Evolutionary conservation across 2,888 invertebrate genomes (phyloP).

Genomic region (Caenorhabditis sp.): DNA sequence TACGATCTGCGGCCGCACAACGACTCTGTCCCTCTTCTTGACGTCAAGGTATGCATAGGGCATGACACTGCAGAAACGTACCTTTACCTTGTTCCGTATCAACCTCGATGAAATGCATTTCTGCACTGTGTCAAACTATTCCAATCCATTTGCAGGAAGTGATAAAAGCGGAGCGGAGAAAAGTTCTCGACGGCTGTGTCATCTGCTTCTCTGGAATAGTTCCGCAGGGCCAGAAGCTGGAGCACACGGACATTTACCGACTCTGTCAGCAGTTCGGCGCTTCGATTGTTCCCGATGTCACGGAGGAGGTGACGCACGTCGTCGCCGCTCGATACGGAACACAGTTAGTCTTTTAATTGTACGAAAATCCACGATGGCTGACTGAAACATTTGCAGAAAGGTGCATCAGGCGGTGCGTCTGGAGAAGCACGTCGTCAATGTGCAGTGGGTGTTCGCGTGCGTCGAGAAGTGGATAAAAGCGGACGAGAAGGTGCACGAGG

Average conservation of each 20-base stretch:
- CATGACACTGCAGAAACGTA: too few species aligned
- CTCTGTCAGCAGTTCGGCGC: constrained; percentile 73
- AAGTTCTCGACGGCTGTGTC: constrained; percentile 69
- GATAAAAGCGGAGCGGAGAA: constrained; percentile 61
- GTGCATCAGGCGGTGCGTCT: constrained; percentile 65
- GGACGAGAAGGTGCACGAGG: constrained; percentile 61
- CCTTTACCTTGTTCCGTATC: too few species aligned
- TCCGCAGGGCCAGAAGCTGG: constrained; percentile 64
- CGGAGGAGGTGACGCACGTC: constrained; percentile 87
- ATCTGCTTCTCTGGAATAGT: constrained; percentile 74
- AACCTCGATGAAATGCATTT: too few species aligned
- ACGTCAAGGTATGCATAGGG: constrained; percentile 71
- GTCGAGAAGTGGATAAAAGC: constrained; percentile 72
- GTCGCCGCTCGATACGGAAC: constrained; percentile 83
- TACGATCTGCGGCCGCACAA: constrained; percentile 56
- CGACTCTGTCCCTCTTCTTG: constrained; percentile 48
- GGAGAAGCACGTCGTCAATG: constrained; percentile 70
- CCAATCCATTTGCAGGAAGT: constrained; percentile 56
- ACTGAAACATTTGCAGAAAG: constrained; percentile 76
- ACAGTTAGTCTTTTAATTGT: constrained; percentile 64
- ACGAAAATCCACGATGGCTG: too few species aligned
- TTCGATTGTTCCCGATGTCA: constrained; percentile 38
- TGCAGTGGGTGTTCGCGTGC: constrained; percentile 72
- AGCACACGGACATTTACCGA: constrained; percentile 66
- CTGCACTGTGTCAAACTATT: background rate